Conservation (phyloP, 2,113 vertebrate species). For the Triplophysa tibetana region DNA sequence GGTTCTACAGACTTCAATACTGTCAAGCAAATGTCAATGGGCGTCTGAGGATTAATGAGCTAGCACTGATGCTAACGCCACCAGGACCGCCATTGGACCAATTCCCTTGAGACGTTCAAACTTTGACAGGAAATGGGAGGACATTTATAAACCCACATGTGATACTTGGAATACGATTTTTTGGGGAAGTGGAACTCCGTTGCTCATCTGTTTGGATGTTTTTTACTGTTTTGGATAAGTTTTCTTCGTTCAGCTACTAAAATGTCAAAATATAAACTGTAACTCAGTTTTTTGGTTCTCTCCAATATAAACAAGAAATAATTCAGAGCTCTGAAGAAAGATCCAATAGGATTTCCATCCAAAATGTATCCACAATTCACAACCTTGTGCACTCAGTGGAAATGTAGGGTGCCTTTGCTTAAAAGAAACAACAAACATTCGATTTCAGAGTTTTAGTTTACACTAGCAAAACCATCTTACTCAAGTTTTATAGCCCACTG, state of each 20-base stretch:
- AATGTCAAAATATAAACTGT: slow-evolving; percentile 20
- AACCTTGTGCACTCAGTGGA: not conserved
- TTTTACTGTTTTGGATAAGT: not conserved
- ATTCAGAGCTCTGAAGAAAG: not conserved
- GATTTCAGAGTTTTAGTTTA: not conserved
- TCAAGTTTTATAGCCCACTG: not conserved
- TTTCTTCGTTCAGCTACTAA: not conserved
- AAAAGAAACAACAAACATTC: slow-evolving; percentile 9
- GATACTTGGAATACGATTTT: slow-evolving; percentile 1
- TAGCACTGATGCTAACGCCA: slow-evolving; percentile 63
- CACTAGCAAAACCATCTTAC: not conserved
- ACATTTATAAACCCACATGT: slow-evolving; percentile 60
- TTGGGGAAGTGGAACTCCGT: not conserved
- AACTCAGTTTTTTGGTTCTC: not conserved
- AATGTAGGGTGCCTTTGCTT: not conserved
- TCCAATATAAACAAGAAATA: slow-evolving; percentile 17
- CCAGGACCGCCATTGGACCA: slow-evolving; percentile 67
- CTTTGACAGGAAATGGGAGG: slow-evolving; percentile 69
- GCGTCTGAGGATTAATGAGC: slow-evolving; percentile 70
- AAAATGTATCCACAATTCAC: not conserved
- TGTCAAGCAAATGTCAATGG: slow-evolving; percentile 72
- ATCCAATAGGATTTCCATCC: not conserved
- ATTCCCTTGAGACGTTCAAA: slow-evolving; percentile 65
- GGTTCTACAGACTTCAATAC: slow-evolving; percentile 68
- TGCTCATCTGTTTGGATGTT: not conserved